Base-by-base conservation (phyloP, 2,888 invertebrate genomes). In the Nomada fucata region DNA sequence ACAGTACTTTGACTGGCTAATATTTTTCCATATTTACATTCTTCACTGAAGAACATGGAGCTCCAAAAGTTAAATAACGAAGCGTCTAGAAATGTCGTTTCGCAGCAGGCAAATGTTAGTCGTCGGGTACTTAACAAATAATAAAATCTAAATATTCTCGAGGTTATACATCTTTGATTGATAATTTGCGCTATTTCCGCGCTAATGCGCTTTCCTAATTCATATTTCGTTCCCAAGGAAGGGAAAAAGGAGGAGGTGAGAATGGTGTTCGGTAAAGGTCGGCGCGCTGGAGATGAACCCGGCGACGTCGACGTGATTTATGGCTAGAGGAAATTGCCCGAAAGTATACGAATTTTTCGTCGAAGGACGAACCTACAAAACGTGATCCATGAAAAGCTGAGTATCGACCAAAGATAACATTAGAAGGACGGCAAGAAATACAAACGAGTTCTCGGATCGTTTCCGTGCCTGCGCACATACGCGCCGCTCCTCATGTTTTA, bases 271-370 rank as follows among this genome's bases (percentile, higher is more conserved):
- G 77, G 64, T 53, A 63, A 76, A 79, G 87, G 78, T 86, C 79
- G 78, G 71, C 63, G 76, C 50, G 78, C 65, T 57, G 79, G 77
- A 87, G 84, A 83, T 75, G 77, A 80, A 85, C 79, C 80, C 83
- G 83, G 84, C 84, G 80, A 84, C 83, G 76, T 72, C 79, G 82
- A 82, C 89, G 81, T 87, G 89, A 89, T 90, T 89, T 90, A 90
- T 90, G 85, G 82, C 67, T 72, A 69, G 64, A 87, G 84, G 86
- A 89, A 89, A 89, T 89, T 89, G 87, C 82, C 82, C 80, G 81
- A 86, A 89, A 81, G 79, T 85, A 76, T 87, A 86, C 79, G 87
- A 89, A 89, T 88, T 86, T 88, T 71, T 85, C 86, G 76, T 70
- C 84, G 82, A 85, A 82, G 42, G 78, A 76, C 77, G 73, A 80